phyloP scores from a whole-genome alignment of 2,888 invertebrate species.

The Acanthosepion esculentum region DNA sequence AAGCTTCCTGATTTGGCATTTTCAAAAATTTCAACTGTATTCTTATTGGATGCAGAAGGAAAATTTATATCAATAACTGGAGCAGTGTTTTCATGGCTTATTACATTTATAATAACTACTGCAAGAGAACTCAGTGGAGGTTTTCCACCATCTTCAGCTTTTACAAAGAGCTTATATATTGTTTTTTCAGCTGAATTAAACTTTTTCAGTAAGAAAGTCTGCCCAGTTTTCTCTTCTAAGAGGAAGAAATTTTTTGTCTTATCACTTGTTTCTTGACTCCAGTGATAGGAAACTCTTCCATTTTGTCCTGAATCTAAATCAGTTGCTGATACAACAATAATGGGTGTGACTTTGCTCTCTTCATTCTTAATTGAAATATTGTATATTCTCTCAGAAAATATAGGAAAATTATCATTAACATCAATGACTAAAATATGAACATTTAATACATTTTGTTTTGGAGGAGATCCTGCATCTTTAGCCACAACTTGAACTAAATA shows the following conservation, averaged over 20 bases:
- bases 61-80: neutral
- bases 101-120: neutral
- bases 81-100: neutral
- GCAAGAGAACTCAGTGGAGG: neutral
- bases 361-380: neutral
- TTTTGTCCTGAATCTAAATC: neutral
- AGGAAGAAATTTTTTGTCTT: neutral
- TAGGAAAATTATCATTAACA: conserved; percentile 98
- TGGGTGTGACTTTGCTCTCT: neutral
- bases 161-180: neutral
- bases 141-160: neutral
- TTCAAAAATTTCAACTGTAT: neutral
- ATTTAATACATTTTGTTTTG: conserved; percentile 76
- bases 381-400: conserved; percentile 82
- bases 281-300: neutral
- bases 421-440: conserved; percentile 81
- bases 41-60: neutral
- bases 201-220: neutral
- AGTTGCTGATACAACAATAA: neutral
- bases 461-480: neutral
- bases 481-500: neutral
- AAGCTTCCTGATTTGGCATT: neutral
- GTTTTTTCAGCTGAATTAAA: neutral
- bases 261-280: neutral
- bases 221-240: neutral